Percentiles rank a stretch among this genome's conserved stretches.
Conservation (phyloP, 2,888 invertebrate species). For the Aleiodes alternator region DNA sequence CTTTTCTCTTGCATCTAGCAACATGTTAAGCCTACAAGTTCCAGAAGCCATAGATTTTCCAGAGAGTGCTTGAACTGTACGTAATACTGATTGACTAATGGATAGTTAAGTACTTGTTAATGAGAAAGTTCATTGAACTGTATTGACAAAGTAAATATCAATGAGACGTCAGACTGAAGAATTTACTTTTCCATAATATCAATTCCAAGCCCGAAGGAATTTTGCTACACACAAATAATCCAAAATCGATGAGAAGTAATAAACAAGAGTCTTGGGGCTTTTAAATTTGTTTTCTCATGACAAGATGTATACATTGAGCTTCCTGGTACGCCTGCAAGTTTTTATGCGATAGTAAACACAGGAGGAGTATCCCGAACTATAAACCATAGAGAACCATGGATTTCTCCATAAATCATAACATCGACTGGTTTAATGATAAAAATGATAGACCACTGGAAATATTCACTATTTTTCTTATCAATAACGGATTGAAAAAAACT, state of each 20-base stretch:
- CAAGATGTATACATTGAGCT: constrained; percentile 29
- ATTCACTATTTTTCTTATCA: too few species aligned
- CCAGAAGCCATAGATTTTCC: constrained; percentile 58
- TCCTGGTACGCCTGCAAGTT: constrained; percentile 44
- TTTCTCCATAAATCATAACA: constrained; percentile 11
- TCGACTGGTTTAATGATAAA: background rate
- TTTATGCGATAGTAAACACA: constrained; percentile 34
- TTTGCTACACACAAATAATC: background rate
- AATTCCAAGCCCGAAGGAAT: background rate
- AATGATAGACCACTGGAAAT: too few species aligned
- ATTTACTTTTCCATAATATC: background rate
- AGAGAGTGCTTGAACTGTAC: constrained; percentile 47
- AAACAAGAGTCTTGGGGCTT: background rate
- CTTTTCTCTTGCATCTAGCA: constrained; percentile 44
- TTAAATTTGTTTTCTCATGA: background rate
- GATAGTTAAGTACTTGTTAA: constrained; percentile 63
- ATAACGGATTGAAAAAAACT: background rate
- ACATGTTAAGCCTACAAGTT: constrained; percentile 1
- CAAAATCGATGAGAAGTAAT: constrained; percentile 2
- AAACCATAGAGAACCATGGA: constrained; percentile 1
- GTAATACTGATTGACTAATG: constrained; percentile 62
- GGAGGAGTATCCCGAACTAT: constrained; percentile 13
- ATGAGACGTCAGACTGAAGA: background rate
- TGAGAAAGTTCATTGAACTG: background rate
- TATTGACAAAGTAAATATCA: background rate